Base-by-base conservation (phyloP, 92 coral and sea anemone genomes). In the Scolanthus callimorphus region DNA sequence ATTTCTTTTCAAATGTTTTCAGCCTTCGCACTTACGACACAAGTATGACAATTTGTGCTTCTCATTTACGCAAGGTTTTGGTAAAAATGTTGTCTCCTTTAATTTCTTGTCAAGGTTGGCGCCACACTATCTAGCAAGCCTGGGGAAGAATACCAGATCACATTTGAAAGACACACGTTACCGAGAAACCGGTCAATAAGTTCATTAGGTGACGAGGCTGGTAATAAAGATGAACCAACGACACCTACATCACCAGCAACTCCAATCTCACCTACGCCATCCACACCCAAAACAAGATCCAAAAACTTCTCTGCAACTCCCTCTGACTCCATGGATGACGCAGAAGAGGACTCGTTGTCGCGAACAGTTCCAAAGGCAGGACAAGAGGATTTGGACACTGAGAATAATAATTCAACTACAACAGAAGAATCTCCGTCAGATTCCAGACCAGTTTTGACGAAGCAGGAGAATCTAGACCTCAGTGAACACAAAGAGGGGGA, bases 61-160 rank as follows among this genome's bases (percentile, higher is more conserved):
- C n/a, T n/a, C n/a, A n/a, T n/a, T n/a, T n/a, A n/a, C n/a, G n/a
- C n/a, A n/a, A n/a, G n/a, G n/a, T n/a, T n/a, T n/a, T n/a, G n/a
- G n/a, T n/a, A n/a, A n/a, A n/a, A n/a, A n/a, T n/a, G n/a, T n/a
- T n/a, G n/a, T n/a, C n/a, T n/a, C n/a, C n/a, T n/a, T n/a, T n/a
- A n/a, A n/a, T n/a, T n/a, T n/a, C n/a, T n/a, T n/a, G n/a, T n/a
- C 13, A 34, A 81, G 83, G 88, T 75, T 53, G 81, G 81, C 20
- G 47, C 82, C 31, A 45, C 85, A 26, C 61, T 87, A 1, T 62
- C 75, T 20, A 63, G 76, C 44, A 71, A 39, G 30, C 86, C 95
- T 11, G 67, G 71, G 0, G 82, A 71, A 39, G 76, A 78, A 1
- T 70, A 79, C 48, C 82, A 82, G 28, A 73, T 87, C 51, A 87